Evolutionary conservation across 1,140 invertebrate species (phyloP), one percentile per base, ranked within the genome.

Genomic region (Cydia strobilella): DNA sequence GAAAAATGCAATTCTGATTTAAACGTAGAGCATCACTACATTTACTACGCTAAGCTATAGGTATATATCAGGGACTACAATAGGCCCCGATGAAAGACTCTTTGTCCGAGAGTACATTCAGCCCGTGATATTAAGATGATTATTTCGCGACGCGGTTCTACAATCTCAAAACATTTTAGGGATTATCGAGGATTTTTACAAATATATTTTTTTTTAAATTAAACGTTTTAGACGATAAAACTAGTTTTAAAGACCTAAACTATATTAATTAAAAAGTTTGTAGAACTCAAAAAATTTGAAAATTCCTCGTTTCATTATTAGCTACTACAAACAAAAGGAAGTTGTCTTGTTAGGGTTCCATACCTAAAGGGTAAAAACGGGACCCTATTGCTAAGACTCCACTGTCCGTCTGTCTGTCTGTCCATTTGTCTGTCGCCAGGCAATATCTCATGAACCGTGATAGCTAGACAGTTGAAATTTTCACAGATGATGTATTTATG

Each of bases 51-150:
- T 4, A 18, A 23, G 65, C 65, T 69, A 69, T 69, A 23, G 65
- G 35, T 69, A 69, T 69, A 69, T 42, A 69, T 69, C 65, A 69
- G 12, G 27, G 31, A 10, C n/a, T 18, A 69, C 65, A 69, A 69
- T 69, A 2, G 65, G 27, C 27, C 23, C 18, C 25, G 27, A 69
- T 69, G 65, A 69, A 69, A 69, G 31, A 39, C 65, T 18, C 65
- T 69, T 69, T 42, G 65, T 69, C 31, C 65, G 65, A 1, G 63
- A 18, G 65, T 69, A n/a, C 65, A 69, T 69, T 69, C 65, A 69
- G n/a, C 15, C 31, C 23, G 15, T 13, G 27, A 69, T 69, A 69
- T 69, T 69, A 69, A 69, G 65, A 69, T 66, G 63, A 66, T 69
- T 69, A 69, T 69, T 69, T 69, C n/a, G 63, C 63, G 7, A 23